Percentiles rank a stretch among this genome's conserved stretches.
phyloP scores from a whole-genome alignment of 2,797 vertebrate genomes.

The Arctocebus calabarensis region DNA sequence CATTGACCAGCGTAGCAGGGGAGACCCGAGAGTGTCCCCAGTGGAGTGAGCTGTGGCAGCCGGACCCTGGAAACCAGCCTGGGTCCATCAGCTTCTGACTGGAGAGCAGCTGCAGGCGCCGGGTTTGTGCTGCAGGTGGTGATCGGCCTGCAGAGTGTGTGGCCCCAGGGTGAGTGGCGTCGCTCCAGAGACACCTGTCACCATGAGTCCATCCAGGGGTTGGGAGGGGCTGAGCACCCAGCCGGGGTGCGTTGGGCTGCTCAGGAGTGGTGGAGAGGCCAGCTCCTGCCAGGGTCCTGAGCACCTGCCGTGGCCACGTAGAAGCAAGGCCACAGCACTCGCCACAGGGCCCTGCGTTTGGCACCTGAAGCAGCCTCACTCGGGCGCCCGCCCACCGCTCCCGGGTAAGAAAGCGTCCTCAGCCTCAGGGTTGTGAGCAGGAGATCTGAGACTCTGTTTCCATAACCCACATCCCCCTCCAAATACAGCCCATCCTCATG shows the following conservation, averaged over 20 bases:
- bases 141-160: too few relatives aligned
- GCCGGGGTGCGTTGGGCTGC: accelerated
- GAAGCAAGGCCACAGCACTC: neutral
- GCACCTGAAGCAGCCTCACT: neutral
- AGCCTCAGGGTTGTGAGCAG: too few relatives aligned
- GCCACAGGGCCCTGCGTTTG: too few relatives aligned
- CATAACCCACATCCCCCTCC: neutral
- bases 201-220: neutral
- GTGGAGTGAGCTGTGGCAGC: accelerated
- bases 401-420: accelerated
- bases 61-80: accelerated
- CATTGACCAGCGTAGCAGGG: neutral
- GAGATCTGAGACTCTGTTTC: neutral
- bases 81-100: accelerated
- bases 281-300: neutral
- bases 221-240: neutral
- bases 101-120: accelerated
- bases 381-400: accelerated
- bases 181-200: too few relatives aligned
- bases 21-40: accelerated
- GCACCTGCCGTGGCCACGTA: neutral
- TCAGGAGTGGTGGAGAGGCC: neutral
- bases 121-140: accelerated
- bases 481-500: too few relatives aligned
- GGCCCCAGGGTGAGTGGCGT: too few relatives aligned